Conservation (phyloP, 2,888 invertebrate genomes). For the Labia minor region DNA sequence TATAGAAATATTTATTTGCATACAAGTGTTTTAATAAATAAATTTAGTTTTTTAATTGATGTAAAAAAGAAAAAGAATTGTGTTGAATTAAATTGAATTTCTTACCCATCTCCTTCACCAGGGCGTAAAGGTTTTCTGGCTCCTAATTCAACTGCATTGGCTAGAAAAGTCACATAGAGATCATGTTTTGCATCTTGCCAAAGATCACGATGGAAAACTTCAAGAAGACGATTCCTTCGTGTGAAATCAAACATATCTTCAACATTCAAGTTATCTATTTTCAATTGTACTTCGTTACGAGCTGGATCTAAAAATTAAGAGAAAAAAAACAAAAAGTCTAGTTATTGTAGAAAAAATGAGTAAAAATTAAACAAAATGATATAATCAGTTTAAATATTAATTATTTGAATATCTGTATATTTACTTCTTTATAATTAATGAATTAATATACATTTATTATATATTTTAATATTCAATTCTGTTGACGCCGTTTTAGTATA, state of each 20-base stretch:
- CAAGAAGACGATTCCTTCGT: conserved; percentile 60
- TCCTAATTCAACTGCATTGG: conserved; percentile 74
- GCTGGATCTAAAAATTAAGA: conserved; percentile 44
- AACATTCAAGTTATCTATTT: conserved; percentile 81
- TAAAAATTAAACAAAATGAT: conserved; percentile 26
- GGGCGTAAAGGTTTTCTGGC: conserved; percentile 72
- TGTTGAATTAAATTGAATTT: no score
- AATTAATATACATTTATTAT: no score
- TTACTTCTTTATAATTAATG: no score
- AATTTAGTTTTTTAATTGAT: no score
- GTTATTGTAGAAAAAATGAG: conserved; percentile 26
- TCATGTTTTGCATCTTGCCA: conserved; percentile 68
- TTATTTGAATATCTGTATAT: not conserved
- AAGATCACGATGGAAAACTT: conserved; percentile 60
- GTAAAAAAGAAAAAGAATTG: no score
- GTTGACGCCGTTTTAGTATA: no score
- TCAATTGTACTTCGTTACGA: conserved; percentile 67
- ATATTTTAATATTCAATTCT: no score
- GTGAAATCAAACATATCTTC: conserved; percentile 70
- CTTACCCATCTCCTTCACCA: conserved; percentile 74
- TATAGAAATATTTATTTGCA: no score
- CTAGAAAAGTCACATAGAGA: conserved; percentile 70
- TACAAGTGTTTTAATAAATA: no score
- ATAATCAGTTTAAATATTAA: conserved; percentile 15
- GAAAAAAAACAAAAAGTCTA: conserved; percentile 25